Evolutionary conservation across 2,797 vertebrate species (phyloP).

Genomic region (Lacerta viridis): DNA sequence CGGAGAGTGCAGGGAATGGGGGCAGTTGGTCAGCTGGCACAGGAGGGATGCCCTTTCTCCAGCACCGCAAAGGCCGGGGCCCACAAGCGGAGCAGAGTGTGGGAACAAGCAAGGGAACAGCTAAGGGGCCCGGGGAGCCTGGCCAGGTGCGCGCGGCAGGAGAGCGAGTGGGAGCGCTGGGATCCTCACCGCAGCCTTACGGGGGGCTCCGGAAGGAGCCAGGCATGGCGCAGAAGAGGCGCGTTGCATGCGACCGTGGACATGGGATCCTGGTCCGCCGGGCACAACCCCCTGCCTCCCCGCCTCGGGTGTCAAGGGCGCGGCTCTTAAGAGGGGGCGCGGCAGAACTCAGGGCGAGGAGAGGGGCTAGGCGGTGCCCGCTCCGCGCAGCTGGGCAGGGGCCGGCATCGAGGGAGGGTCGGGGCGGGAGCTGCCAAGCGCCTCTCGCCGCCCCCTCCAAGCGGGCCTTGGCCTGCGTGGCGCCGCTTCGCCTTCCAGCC

Average conservation of each 20-base stretch:
- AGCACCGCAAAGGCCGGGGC: not conserved
- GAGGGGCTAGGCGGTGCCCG: too few species aligned
- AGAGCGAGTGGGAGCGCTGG: not conserved
- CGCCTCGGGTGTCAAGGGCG: too few species aligned
- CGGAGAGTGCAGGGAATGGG: not conserved
- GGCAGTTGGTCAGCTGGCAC: not conserved
- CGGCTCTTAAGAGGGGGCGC: too few species aligned
- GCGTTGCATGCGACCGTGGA: not conserved
- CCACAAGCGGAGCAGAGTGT: too few species aligned
- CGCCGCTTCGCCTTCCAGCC: not conserved
- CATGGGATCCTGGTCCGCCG: too few species aligned
- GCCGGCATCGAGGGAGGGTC: not conserved
- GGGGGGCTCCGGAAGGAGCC: not conserved
- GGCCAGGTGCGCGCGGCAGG: not conserved
- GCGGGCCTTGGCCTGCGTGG: not conserved
- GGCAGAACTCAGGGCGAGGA: too few species aligned
- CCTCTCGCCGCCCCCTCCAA: constrained; percentile 21
- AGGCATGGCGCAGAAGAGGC: too few species aligned
- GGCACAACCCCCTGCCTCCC: too few species aligned
- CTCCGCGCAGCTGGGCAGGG: not conserved
- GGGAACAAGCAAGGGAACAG: not conserved
- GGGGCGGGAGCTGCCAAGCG: not conserved
- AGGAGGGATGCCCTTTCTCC: not conserved
- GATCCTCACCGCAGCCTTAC: not conserved
- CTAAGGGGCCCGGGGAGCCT: not conserved